Conservation (phyloP, 1,140 invertebrate species). For the Bathynomus jamesi region DNA sequence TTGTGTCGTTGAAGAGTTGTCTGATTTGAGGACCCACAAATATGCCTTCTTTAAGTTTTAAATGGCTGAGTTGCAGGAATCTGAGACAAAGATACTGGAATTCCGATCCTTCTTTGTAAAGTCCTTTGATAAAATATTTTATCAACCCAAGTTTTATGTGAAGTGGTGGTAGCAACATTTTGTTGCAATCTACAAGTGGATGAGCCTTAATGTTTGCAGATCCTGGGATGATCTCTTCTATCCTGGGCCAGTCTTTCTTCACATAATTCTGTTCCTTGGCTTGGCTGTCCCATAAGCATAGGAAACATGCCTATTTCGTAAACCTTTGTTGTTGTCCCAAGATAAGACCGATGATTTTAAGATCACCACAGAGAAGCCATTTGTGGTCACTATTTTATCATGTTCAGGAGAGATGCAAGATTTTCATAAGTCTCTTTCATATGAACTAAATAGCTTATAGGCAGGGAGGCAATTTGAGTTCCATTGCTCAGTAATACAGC, state of each 20-base stretch:
- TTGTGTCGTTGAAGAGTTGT: no score
- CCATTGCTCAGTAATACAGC: not conserved
- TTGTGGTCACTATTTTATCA: not conserved
- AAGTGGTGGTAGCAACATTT: not conserved
- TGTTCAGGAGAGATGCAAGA: not conserved
- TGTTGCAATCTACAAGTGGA: not conserved
- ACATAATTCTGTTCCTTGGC: not conserved
- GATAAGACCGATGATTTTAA: not conserved
- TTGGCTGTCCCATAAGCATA: not conserved
- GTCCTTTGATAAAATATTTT: not conserved
- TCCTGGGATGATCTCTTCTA: no score
- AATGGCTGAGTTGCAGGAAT: not conserved
- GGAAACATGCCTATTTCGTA: not conserved
- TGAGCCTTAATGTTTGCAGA: not conserved
- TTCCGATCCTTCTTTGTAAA: not conserved
- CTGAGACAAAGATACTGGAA: not conserved
- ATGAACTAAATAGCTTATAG: not conserved
- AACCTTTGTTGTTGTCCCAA: not conserved
- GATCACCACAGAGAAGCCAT: not conserved
- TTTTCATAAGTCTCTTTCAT: not conserved
- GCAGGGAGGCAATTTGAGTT: not conserved
- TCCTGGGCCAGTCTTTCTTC: not conserved
- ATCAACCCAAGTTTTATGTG: not conserved
- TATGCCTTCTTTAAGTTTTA: not conserved
- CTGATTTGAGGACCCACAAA: not conserved